phyloP scores from a whole-genome alignment of 1,140 invertebrate genomes.

The Macrotrachela quadricornifera region DNA sequence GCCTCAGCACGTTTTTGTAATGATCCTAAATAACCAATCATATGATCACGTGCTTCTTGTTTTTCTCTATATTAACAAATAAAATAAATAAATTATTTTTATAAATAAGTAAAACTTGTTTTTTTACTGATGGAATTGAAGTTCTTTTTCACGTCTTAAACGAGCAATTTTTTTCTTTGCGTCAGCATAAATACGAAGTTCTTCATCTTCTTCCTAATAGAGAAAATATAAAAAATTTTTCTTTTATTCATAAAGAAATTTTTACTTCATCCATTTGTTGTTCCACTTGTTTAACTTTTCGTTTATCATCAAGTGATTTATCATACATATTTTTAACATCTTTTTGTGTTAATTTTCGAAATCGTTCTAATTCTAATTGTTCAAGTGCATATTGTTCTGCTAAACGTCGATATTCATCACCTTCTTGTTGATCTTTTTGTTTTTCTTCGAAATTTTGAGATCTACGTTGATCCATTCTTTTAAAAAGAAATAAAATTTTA shows the following conservation, averaged over 20 bases:
- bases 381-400: constrained; percentile 20
- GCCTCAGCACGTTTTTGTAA: constrained; percentile 1
- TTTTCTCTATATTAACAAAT: neutral
- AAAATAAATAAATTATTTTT: neutral
- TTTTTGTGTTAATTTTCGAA: constrained; percentile 17
- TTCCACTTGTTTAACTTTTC: constrained; percentile 14
- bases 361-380: constrained; percentile 20
- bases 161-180: constrained; percentile 29
- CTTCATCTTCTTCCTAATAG: constrained; percentile 24
- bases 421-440: constrained; percentile 18
- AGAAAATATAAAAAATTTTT: too few species aligned
- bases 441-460: constrained; percentile 11
- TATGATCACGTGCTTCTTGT: neutral
- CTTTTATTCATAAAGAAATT: too few species aligned
- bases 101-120: neutral
- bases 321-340: constrained; percentile 12
- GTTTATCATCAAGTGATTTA: neutral
- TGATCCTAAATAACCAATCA: constrained; percentile 3
- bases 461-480: constrained; percentile 16
- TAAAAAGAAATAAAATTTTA: neutral
- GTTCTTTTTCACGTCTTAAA: constrained; percentile 6
- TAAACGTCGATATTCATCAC: constrained; percentile 22
- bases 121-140: neutral
- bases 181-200: constrained; percentile 25
- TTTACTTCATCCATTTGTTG: constrained; percentile 17